phyloP scores from a whole-genome alignment of 2,888 invertebrate genomes.

The Sesamia inferens region DNA sequence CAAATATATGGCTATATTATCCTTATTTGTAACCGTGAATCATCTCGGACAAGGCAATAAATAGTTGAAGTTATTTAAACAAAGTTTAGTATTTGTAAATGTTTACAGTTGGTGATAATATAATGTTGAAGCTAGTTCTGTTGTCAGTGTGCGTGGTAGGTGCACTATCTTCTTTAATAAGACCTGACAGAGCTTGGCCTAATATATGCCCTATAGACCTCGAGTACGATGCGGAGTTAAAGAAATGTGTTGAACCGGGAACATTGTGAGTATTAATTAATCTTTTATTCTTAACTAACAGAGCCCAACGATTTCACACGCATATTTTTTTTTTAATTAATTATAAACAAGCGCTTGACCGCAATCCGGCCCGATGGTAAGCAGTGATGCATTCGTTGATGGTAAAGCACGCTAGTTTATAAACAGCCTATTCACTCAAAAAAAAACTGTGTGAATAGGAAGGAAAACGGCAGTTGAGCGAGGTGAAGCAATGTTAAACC shows the following conservation, averaged over 20 bases:
- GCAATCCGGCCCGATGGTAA: too few species aligned
- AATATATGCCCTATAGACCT: constrained; percentile 20
- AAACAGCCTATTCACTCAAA: too few species aligned
- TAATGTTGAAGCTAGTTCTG: constrained; percentile 11
- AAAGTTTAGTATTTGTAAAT: neutral
- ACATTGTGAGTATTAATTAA: constrained; percentile 10
- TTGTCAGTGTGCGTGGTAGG: constrained; percentile 16
- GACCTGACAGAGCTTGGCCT: neutral
- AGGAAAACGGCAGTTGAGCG: too few species aligned
- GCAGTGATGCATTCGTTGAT: too few species aligned
- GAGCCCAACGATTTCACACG: too few species aligned
- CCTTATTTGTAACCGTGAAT: constrained; percentile 20
- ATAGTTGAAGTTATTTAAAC: neutral
- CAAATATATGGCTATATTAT: neutral
- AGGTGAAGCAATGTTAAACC: too few species aligned
- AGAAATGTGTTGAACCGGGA: constrained; percentile 2
- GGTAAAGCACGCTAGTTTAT: too few species aligned
- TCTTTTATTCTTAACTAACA: neutral
- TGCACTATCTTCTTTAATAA: constrained; percentile 4
- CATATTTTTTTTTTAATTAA: too few species aligned
- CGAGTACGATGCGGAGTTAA: neutral
- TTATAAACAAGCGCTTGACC: too few species aligned
- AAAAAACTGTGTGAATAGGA: too few species aligned
- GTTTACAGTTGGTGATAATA: neutral
- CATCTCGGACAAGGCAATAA: constrained; percentile 4